phyloP scores from a whole-genome alignment of 2,888 invertebrate genomes.

The Calephelis perditalis region DNA sequence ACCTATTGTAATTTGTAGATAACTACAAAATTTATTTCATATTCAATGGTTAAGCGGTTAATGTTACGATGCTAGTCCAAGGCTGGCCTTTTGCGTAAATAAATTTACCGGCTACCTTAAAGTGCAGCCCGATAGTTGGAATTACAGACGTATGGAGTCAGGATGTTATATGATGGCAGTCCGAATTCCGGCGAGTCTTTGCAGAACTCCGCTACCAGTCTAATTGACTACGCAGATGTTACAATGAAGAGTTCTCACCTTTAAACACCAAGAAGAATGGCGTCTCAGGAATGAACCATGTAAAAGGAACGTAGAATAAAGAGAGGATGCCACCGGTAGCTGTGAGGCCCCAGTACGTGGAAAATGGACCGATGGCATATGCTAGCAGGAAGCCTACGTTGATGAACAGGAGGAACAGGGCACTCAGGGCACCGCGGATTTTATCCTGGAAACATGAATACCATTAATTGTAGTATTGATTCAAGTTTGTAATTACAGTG shows the following conservation, averaged over 20 bases:
- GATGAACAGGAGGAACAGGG: constrained; percentile 88
- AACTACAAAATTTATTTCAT: too few species aligned
- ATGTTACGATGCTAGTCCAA: too few species aligned
- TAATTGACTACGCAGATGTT: neutral
- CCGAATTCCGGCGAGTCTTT: too few species aligned
- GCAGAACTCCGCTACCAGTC: too few species aligned
- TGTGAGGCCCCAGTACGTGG: constrained; percentile 82
- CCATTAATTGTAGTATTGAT: too few species aligned
- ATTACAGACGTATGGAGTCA: too few species aligned
- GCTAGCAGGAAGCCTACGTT: constrained; percentile 84
- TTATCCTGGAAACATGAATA: constrained; percentile 71
- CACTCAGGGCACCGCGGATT: constrained; percentile 88
- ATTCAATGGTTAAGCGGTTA: too few species aligned
- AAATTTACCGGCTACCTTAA: too few species aligned
- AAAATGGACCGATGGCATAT: constrained; percentile 86
- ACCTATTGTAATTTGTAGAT: too few species aligned
- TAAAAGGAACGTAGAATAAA: constrained; percentile 79
- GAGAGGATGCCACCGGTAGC: constrained; percentile 82
- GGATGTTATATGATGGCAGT: neutral
- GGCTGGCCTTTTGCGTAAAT: too few species aligned
- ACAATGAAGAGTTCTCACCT: constrained; percentile 47
- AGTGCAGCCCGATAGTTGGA: too few species aligned
- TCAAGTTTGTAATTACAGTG: too few species aligned
- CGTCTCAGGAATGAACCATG: constrained; percentile 88
- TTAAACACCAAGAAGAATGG: constrained; percentile 84